phyloP scores from a whole-genome alignment of 2,797 vertebrate genomes.

The Alosa sapidissima region DNA sequence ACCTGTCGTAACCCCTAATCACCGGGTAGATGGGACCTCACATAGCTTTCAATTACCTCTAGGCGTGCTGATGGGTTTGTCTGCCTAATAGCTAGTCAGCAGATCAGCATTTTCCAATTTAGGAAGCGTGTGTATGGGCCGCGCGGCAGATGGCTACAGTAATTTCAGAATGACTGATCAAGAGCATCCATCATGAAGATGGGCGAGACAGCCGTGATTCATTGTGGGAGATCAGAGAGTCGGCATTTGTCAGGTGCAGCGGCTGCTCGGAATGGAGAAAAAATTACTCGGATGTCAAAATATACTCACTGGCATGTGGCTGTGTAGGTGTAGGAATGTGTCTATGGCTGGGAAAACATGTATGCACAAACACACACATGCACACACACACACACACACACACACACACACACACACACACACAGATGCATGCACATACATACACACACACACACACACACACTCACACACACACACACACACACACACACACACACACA shows the following conservation, averaged over 20 bases:
- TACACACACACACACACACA: not conserved
- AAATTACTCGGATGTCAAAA: not conserved
- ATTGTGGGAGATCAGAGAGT: not conserved
- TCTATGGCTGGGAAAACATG: not conserved
- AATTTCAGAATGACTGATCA: conserved; percentile 12
- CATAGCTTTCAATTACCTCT: conserved; percentile 19
- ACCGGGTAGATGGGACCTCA: conserved; percentile 21
- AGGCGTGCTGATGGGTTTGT: conserved; percentile 19
- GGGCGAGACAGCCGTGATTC: conserved; percentile 12
- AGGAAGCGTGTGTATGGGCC: not conserved
- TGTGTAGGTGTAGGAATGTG: not conserved
- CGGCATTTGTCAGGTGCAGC: conserved; percentile 1
- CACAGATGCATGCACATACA: not conserved
- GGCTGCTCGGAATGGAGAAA: not conserved
- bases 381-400: not conserved
- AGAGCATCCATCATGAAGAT: conserved; percentile 7
- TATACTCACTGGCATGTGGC: not conserved
- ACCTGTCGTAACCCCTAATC: conserved; percentile 27
- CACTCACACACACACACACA: not conserved
- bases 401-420: not conserved
- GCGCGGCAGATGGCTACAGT: conserved; percentile 12
- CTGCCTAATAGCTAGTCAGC: conserved; percentile 17
- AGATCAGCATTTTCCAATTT: conserved; percentile 24
- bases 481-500: not conserved
- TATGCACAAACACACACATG: not conserved